Evolutionary conservation across 1,140 invertebrate genomes (phyloP).

Genomic region (Procambarus clarkii): DNA sequence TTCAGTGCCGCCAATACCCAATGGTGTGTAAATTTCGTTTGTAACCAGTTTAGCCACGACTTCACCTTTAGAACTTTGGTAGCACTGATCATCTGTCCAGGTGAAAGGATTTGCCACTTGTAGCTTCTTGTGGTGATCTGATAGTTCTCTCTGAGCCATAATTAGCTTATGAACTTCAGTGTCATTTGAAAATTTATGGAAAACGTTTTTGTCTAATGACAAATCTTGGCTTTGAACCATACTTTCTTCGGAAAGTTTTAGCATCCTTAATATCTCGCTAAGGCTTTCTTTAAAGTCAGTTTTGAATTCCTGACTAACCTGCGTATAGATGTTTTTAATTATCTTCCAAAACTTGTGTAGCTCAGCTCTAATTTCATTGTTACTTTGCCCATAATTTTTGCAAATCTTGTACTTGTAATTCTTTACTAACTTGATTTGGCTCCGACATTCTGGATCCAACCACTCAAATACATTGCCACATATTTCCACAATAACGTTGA

Average conservation of each 20-base stretch:
- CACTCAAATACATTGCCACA: background rate
- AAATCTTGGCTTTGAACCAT: background rate
- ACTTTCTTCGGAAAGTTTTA: too few relatives aligned
- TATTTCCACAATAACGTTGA: background rate
- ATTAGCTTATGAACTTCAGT: background rate
- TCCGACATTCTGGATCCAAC: background rate
- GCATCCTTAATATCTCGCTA: background rate
- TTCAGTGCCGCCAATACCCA: background rate
- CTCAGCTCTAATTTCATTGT: background rate
- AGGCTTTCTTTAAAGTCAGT: background rate
- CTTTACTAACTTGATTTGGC: background rate
- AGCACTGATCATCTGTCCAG: background rate
- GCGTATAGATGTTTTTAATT: background rate
- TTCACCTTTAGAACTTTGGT: background rate
- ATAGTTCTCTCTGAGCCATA: background rate
- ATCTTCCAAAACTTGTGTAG: background rate
- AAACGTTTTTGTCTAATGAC: background rate
- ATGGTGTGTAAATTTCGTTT: background rate
- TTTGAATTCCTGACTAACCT: background rate
- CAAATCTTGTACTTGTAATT: conserved; percentile 4
- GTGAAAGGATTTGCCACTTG: background rate
- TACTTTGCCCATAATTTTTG: background rate
- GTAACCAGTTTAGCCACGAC: background rate
- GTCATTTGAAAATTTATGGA: background rate
- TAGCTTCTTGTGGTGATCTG: background rate